phyloP scores from a whole-genome alignment of 2,797 vertebrate species.

The Sebastes kiyomatsui region DNA sequence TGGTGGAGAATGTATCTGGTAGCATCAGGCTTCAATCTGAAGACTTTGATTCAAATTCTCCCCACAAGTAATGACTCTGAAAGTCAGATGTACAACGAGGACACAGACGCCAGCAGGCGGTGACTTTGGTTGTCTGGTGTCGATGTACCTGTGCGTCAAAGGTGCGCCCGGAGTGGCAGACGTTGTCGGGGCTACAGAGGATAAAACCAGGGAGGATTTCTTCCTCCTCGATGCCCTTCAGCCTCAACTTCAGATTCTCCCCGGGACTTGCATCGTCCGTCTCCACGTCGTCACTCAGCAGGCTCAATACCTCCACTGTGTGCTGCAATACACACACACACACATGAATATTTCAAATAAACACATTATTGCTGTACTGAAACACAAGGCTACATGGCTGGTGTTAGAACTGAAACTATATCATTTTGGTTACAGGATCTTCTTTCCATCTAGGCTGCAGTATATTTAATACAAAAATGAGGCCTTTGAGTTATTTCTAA shows the following conservation, averaged over 20 bases:
- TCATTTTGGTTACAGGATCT: background rate
- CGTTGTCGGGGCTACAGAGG: constrained; percentile 95
- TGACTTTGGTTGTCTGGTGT: background rate
- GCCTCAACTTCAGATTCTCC: constrained; percentile 96
- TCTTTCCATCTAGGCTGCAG: background rate
- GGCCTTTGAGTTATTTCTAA: constrained; percentile 3
- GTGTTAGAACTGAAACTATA: background rate
- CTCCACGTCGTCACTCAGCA: constrained; percentile 97
- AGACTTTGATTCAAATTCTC: background rate
- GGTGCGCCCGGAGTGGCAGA: constrained; percentile 97
- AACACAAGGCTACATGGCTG: background rate
- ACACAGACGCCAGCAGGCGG: background rate
- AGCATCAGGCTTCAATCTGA: background rate
- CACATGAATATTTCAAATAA: background rate
- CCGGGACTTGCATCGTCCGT: constrained; percentile 93
- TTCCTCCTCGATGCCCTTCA: constrained; percentile 99
- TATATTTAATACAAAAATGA: background rate
- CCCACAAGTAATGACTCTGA: no score
- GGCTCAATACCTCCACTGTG: constrained; percentile 95
- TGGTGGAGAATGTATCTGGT: background rate
- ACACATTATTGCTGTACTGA: background rate
- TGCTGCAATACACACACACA: constrained; percentile 81
- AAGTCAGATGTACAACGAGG: background rate
- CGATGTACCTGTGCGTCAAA: constrained; percentile 94
- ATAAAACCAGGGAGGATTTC: constrained; percentile 99